These are phyloP conservation scores for Deroptyus accipitrinus DNA, from an alignment of 2,113 vertebrate genomes.

Conservation along the genomic window DNA sequence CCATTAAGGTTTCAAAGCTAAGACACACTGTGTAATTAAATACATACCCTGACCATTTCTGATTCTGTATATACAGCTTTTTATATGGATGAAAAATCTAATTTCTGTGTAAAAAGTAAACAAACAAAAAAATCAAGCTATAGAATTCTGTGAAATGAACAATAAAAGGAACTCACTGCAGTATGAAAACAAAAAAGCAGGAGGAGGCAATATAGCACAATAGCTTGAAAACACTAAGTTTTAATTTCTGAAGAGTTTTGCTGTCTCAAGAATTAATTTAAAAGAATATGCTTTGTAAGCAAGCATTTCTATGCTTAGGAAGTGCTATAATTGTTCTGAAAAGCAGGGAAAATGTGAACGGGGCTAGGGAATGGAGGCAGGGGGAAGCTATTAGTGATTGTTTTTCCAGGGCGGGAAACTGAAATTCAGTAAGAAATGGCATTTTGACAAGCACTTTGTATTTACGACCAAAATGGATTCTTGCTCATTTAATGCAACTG, in stretches of 20 bases:
- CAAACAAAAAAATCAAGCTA: background rate
- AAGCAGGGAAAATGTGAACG: slow-evolving; percentile 2
- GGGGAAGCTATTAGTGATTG: slow-evolving; percentile 17
- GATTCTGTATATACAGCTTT: background rate
- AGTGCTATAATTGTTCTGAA: background rate
- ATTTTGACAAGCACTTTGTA: slow-evolving; percentile 61
- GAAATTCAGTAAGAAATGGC: slow-evolving; percentile 49
- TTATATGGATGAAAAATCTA: background rate
- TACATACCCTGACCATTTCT: background rate
- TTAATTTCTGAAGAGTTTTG: background rate
- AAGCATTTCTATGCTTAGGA: background rate
- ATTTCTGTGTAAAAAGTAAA: background rate
- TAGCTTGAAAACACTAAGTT: background rate
- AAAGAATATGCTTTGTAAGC: background rate
- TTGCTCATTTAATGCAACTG: slow-evolving; percentile 11
- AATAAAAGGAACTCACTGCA: background rate
- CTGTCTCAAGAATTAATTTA: background rate
- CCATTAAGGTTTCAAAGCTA: background rate
- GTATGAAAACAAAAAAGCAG: background rate
- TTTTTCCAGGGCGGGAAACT: slow-evolving; percentile 39
- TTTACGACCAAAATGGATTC: background rate
- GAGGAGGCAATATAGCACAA: background rate
- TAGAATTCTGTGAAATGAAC: slow-evolving; percentile 16
- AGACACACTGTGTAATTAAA: slow-evolving; percentile 1
- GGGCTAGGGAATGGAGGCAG: background rate